These are phyloP conservation scores for Mobula birostris DNA, from an alignment of 2,113 vertebrate species.

Conservation along the genomic window DNA sequence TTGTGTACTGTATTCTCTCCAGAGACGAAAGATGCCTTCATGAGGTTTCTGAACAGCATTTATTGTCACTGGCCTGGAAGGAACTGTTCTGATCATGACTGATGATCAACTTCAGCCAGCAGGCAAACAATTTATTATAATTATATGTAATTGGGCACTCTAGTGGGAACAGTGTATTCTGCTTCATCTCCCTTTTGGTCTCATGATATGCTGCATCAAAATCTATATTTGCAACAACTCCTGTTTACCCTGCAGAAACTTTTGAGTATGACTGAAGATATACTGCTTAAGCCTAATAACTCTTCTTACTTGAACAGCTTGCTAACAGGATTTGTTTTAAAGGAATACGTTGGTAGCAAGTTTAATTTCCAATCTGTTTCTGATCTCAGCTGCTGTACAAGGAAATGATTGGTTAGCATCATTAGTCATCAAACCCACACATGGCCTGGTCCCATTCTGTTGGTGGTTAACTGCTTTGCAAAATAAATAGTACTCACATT, in stretches of 20 bases:
- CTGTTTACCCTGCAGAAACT: not conserved
- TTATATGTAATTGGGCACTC: not conserved
- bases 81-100: slow-evolving; percentile 4
- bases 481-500: not conserved
- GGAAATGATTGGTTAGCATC: not conserved
- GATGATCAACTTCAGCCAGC: not conserved
- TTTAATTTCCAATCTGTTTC: slow-evolving; percentile 13
- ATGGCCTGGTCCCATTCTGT: not conserved
- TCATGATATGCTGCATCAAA: slow-evolving; percentile 1
- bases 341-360: not conserved
- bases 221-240: not conserved
- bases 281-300: not conserved
- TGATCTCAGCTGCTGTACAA: not conserved
- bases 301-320: not conserved
- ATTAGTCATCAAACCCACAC: not conserved
- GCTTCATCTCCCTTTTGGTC: not conserved
- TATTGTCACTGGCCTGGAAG: not conserved
- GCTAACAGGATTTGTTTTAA: not conserved
- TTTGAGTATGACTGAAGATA: not conserved
- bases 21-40: not conserved
- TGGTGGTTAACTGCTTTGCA: not conserved
- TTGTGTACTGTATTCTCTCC: not conserved
- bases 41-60: not conserved
- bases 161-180: not conserved
- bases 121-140: slow-evolving; percentile 9